phyloP scores from a whole-genome alignment of 1,140 invertebrate genomes.

The Schlechtendalia chinensis region DNA sequence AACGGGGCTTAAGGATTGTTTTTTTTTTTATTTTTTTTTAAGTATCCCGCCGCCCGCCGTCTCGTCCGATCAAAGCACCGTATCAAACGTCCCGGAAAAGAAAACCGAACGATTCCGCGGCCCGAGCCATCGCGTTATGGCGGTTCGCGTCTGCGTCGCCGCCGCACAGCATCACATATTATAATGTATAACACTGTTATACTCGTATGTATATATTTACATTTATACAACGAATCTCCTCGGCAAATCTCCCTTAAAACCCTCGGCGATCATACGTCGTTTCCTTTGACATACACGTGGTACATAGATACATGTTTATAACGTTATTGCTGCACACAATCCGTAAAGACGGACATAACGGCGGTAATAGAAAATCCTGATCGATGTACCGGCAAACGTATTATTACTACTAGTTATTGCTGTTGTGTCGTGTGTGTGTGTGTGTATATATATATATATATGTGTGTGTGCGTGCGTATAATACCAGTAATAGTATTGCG shows the following conservation, averaged over 20 bases:
- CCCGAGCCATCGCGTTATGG: background rate
- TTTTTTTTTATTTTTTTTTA: slow-evolving; percentile 18
- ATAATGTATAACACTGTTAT: slow-evolving; percentile 22
- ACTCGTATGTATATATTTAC: background rate
- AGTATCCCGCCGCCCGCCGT: background rate
- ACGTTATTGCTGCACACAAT: too few species aligned
- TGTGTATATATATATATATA: too few species aligned
- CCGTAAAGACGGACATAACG: slow-evolving; percentile 35
- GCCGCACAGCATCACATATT: too few species aligned
- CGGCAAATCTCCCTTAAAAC: slow-evolving; percentile 28
- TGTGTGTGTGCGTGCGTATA: too few species aligned
- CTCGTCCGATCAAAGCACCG: background rate
- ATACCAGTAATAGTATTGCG: too few species aligned
- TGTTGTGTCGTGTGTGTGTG: too few species aligned
- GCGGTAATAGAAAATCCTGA: slow-evolving; percentile 37
- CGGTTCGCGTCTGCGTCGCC: slow-evolving; percentile 13
- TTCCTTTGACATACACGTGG: slow-evolving; percentile 13
- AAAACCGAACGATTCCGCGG: background rate
- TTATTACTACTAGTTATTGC: too few species aligned
- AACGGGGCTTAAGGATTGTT: slow-evolving; percentile 43
- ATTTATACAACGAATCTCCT: slow-evolving; percentile 36
- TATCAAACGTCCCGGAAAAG: slow-evolving; percentile 47
- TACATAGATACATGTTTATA: too few species aligned
- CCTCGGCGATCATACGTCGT: background rate
- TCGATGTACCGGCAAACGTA: background rate